Percentiles rank a stretch among this genome's conserved stretches.
phyloP scores from a whole-genome alignment of 2,888 invertebrate genomes.

The Terebella lapidaria region DNA sequence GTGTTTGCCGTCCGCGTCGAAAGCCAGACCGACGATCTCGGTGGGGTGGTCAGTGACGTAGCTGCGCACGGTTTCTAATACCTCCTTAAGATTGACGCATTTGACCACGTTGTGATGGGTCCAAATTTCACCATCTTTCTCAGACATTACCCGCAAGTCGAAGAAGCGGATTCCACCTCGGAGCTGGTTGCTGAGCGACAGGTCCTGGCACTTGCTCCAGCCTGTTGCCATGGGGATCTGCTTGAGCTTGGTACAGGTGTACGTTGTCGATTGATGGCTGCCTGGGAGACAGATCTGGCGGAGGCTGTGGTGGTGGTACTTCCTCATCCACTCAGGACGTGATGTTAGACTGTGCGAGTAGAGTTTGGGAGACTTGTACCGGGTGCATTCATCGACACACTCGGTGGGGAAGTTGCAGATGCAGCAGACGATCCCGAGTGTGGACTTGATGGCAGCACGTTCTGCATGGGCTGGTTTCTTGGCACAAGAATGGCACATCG shows the following conservation, averaged over 20 bases:
- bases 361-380: slow-evolving; percentile 16
- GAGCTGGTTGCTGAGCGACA: slow-evolving; percentile 15
- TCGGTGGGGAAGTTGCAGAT: slow-evolving; percentile 18
- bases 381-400: slow-evolving; percentile 14
- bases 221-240: slow-evolving; percentile 11
- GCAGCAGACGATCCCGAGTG: slow-evolving; percentile 16
- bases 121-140: slow-evolving; percentile 12
- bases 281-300: slow-evolving; percentile 19
- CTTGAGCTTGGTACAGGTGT: slow-evolving; percentile 10
- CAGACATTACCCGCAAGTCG: slow-evolving; percentile 20
- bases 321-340: slow-evolving; percentile 21
- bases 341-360: slow-evolving; percentile 7
- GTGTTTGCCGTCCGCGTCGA: slow-evolving; percentile 16
- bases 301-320: slow-evolving; percentile 6
- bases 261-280: slow-evolving; percentile 20
- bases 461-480: slow-evolving; percentile 15
- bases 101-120: slow-evolving; percentile 12
- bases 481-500: slow-evolving; percentile 16
- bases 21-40: slow-evolving; percentile 18
- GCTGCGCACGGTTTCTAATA: slow-evolving; percentile 11
- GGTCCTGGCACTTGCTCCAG: slow-evolving; percentile 21
- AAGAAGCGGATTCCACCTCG: slow-evolving; percentile 20
- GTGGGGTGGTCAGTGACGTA: slow-evolving; percentile 18
- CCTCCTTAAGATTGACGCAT: slow-evolving; percentile 16
- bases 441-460: slow-evolving; percentile 21